phyloP scores from a whole-genome alignment of 2,113 vertebrate genomes.

The Ptychochromis oligacanthus region DNA sequence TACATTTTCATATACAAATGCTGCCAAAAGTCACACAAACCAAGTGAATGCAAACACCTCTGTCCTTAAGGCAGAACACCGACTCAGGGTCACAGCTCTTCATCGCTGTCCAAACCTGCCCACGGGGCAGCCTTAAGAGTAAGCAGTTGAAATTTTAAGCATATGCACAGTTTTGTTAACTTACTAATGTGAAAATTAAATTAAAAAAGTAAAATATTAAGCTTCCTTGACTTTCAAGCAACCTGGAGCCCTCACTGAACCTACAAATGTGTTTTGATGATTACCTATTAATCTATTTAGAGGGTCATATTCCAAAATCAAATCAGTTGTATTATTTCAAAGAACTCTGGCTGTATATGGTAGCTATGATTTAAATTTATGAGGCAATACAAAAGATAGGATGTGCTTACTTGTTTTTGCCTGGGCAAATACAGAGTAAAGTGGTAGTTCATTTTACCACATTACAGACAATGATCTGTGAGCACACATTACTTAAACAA shows the following conservation, averaged over 20 bases:
- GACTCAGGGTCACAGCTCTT: background rate
- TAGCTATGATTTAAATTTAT: background rate
- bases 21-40: background rate
- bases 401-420: background rate
- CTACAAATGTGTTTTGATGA: background rate
- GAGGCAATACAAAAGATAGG: background rate
- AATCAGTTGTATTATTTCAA: background rate
- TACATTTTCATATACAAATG: background rate
- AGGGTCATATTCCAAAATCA: background rate
- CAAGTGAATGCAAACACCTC: background rate
- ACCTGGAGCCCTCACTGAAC: background rate
- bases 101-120: background rate
- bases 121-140: background rate
- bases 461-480: background rate
- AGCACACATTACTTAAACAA: conserved; percentile 1
- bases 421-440: background rate
- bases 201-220: background rate
- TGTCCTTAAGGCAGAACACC: background rate
- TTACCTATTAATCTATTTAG: background rate
- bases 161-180: background rate
- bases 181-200: background rate
- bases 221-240: background rate
- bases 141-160: background rate
- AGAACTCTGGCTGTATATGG: background rate
- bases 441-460: background rate